Base-by-base conservation (phyloP, 2,113 vertebrate genomes). In the Dicerorhinus sumatrensis region DNA sequence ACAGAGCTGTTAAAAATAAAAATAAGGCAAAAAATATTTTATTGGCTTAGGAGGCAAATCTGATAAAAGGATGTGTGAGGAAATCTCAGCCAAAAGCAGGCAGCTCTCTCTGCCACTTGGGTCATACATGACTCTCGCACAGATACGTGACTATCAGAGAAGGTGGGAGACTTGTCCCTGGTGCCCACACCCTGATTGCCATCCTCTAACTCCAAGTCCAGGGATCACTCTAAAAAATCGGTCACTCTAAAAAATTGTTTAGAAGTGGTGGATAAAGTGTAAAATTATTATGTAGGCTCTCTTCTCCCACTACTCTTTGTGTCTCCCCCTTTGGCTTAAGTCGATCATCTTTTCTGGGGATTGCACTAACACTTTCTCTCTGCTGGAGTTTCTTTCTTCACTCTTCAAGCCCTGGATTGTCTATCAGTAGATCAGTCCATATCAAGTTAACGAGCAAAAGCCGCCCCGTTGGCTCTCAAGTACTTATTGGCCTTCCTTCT, bases 381-480 rank as follows among this genome's bases (percentile, higher is more conserved):
- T 72, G 25, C 92, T 90, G 90, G 77, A 75, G 39, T 94, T 96
- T 72, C 95, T 96, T 96, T 96, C 87, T 75, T 86, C 79, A 96
- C 90, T 91, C 93, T 97, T 95, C 84, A 92, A 75, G 67, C 96
- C 69, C 69, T 70, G 94, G 60, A 70, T 94, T 94, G 97, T 80
- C 87, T 97, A 97, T 97, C 97, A 85, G 87, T 83, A 92, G n/a
- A 97, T 97, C 97, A 96, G 90, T 56, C 95, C 70, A 27, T 96
- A 96, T 97, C 97, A 95, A 65, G 94, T 98, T 96, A 92, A 90
- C 18, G 4, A 92, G 80, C 96, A 86, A 67, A 86, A 82, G 76
- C 36, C 9, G n/a, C 85, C 92, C 72, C 92, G 81, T 96, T 97
- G 95, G 97, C 76, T 97, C 79, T 73, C n/a, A 29, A 54, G 79